Base-by-base conservation (phyloP, 1,140 invertebrate genomes). In the Archivesica marissinica region DNA sequence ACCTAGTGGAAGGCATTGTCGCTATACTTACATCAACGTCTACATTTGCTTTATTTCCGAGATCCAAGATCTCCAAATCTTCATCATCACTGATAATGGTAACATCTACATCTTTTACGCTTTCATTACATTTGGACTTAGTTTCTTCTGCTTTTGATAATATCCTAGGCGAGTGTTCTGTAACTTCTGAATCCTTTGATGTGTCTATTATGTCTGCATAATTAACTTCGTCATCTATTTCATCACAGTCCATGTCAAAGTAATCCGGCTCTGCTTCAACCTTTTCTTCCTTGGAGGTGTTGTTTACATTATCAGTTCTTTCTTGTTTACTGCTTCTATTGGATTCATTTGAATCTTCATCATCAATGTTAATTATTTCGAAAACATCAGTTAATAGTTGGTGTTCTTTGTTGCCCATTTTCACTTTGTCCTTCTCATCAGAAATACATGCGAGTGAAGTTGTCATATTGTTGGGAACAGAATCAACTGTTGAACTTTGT, bases 101-200 rank as follows among this genome's bases (percentile, higher is more conserved):
- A 76, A 72, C 70, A 84, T 84, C 81, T 59, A n/a, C 70, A 84
- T 84, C 81, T 56, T 84, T 68, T 56, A 61, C 70, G 64, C 41
- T 59, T 28, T 2, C 23, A 64, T 17, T 64, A 1, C 2, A 2
- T 3, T 35, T 35, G 0, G 38, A 1, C 33, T 25, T 3, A 64
- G 20, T 64, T 13, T 64, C 59, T 17, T 33, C 30, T 35, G 15
- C 38, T 25, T 59, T 9, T 59, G 9, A 28, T n/a, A n/a, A n/a
- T n/a, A n/a, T n/a, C 15, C 1, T 52, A n/a, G 50, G 6, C 23
- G 50, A 7, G 4, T 20, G 30, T 64, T n/a, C 28, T 64, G 11
- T 64, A 35, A 13, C 30, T 64, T 30, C 13, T 35, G 9, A 13
- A 64, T 64, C 28, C 15, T 30, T 28, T 30, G n/a, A 3, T 3